Conservation (phyloP, 92 coral and sea anemone genomes). For the Isaurus tuberculatus region DNA sequence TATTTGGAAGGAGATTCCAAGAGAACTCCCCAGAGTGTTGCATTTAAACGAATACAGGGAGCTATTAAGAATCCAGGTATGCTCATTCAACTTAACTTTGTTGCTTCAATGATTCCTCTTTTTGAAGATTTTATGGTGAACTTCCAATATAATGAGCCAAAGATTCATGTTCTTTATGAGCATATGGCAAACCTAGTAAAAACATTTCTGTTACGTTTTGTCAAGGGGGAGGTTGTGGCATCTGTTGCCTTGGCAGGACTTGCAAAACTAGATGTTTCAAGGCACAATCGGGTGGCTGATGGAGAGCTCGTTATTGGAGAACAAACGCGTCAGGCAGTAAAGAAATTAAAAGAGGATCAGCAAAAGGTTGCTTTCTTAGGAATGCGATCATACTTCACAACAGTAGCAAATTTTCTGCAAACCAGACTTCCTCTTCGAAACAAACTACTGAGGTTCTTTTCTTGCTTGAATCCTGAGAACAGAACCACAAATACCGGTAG, state of each 20-base stretch:
- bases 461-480: conserved; percentile 13
- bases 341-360: background rate
- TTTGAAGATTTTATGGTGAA: background rate
- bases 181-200: background rate
- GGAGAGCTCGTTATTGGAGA: background rate
- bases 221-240: background rate
- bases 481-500: background rate
- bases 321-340: background rate
- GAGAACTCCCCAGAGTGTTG: conserved; percentile 32
- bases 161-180: background rate
- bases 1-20: background rate
- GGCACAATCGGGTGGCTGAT: background rate
- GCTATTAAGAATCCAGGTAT: background rate
- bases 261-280: background rate
- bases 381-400: background rate
- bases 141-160: background rate
- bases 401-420: background rate
- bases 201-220: background rate
- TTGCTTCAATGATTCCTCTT: background rate
- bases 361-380: background rate
- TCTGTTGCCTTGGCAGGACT: background rate
- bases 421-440: background rate
- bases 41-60: background rate
- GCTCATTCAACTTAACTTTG: background rate
- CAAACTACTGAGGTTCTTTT: conserved; percentile 12